A percentile compares a stretch with the other conserved stretches of the same genome.
These are phyloP conservation scores for Lordiphosa andalusiaca DNA, from an alignment of 2,888 invertebrate species.

Conservation along the genomic window DNA sequence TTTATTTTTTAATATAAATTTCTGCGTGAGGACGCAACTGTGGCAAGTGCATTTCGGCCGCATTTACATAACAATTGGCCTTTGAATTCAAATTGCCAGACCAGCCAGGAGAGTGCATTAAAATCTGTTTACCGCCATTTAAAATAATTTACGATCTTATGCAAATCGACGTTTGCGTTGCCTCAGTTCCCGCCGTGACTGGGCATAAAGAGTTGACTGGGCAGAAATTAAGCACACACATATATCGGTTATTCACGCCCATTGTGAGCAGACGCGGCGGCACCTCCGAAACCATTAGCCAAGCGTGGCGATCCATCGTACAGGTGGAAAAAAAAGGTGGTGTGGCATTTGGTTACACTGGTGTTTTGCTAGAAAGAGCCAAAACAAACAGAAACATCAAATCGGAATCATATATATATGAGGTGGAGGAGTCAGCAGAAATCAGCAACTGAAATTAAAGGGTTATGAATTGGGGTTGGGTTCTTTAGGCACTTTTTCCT, in stretches of 20 bases:
- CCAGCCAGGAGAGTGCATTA: conserved; percentile 24
- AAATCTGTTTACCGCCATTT: conserved; percentile 49
- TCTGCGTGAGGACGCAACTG: conserved; percentile 41
- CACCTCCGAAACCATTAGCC: conserved; percentile 12
- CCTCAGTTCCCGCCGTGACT: conserved; percentile 42
- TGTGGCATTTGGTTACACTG: conserved; percentile 1
- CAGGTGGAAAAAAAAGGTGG: conserved; percentile 24
- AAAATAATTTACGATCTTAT: conserved; percentile 62
- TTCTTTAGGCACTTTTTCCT: too few species aligned
- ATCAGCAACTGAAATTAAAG: too few species aligned
- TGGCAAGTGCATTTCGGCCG: conserved; percentile 42
- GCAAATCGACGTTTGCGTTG: conserved; percentile 41
- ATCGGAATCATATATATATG: neutral
- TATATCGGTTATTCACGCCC: conserved; percentile 47
- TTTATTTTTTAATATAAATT: conserved; percentile 46
- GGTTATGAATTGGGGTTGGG: too few species aligned
- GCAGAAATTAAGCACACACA: conserved; percentile 31
- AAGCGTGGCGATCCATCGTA: conserved; percentile 2
- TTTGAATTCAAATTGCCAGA: conserved; percentile 55
- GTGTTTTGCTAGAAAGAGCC: neutral
- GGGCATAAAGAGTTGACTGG: conserved; percentile 34
- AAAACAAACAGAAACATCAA: neutral
- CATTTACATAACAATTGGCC: conserved; percentile 66
- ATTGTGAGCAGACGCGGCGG: conserved; percentile 25
- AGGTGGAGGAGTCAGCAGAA: too few species aligned